Evolutionary conservation across 2,113 vertebrate species (phyloP).

Genomic region (Mesocricetus auratus): DNA sequence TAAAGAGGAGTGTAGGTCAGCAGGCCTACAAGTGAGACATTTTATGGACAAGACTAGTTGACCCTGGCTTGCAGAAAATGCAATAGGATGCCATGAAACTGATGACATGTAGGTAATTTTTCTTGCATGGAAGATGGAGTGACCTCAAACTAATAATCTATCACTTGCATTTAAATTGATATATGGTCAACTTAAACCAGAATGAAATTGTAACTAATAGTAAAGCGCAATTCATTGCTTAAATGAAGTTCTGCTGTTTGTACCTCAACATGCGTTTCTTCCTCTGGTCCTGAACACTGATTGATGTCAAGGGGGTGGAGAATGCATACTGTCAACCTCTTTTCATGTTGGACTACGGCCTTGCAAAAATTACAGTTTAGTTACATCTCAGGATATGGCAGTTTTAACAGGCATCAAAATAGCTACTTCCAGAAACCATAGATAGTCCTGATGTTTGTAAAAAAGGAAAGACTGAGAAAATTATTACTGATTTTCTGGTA

Average conservation of each 20-base stretch:
- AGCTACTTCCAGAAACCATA: not conserved
- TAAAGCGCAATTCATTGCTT: not conserved
- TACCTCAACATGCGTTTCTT: no score
- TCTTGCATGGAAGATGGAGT: not conserved
- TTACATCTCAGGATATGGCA: no score
- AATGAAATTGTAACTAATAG: not conserved
- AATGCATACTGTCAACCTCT: not conserved
- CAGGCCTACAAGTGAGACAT: not conserved
- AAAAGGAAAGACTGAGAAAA: not conserved
- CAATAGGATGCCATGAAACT: not conserved
- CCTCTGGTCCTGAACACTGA: not conserved
- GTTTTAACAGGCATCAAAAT: no score
- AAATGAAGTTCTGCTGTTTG: no score
- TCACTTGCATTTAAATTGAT: not conserved
- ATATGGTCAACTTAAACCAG: not conserved
- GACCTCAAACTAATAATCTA: not conserved
- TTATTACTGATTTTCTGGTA: not conserved
- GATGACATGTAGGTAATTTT: not conserved
- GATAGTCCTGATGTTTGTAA: not conserved
- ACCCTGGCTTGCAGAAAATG: not conserved
- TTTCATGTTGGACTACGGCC: not conserved
- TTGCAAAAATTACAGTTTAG: not conserved
- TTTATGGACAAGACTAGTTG: not conserved
- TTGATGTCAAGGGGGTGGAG: not conserved
- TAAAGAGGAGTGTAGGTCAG: not conserved